A percentile compares a stretch with the other conserved stretches of the same genome.
phyloP scores from a whole-genome alignment of 2,113 vertebrate genomes.

The Hyperoodon ampullatus region DNA sequence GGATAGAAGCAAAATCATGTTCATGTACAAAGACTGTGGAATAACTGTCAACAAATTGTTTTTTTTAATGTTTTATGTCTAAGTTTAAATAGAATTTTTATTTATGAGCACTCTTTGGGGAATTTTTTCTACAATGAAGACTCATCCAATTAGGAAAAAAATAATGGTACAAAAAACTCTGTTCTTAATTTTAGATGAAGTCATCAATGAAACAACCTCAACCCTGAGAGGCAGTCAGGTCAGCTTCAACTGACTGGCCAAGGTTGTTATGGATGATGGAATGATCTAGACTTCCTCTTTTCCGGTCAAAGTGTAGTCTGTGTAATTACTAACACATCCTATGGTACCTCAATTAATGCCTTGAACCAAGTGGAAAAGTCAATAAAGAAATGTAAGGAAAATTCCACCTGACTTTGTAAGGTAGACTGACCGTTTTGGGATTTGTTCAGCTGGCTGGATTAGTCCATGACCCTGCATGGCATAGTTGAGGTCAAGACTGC shows the following conservation, averaged over 20 bases:
- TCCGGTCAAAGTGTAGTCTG: background rate
- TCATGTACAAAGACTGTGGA: background rate
- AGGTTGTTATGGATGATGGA: background rate
- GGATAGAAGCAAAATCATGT: background rate
- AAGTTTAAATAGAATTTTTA: background rate
- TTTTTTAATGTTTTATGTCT: background rate
- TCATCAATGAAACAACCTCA: background rate
- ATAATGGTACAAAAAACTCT: background rate
- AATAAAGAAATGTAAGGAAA: slow-evolving; percentile 11
- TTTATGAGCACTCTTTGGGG: background rate
- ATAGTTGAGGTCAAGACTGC: background rate
- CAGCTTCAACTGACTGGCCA: background rate
- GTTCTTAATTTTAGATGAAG: background rate
- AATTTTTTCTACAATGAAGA: background rate
- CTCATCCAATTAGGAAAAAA: background rate
- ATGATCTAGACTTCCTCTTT: background rate
- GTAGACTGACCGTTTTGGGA: background rate
- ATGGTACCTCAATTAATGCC: background rate
- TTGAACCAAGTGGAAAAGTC: background rate
- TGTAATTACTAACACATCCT: background rate
- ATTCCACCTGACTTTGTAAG: background rate
- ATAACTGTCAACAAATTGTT: background rate
- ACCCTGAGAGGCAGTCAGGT: background rate
- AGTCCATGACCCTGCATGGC: background rate
- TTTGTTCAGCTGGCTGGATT: background rate